Conservation (phyloP, 1,140 invertebrate species). For the Latrodectus geometricus region DNA sequence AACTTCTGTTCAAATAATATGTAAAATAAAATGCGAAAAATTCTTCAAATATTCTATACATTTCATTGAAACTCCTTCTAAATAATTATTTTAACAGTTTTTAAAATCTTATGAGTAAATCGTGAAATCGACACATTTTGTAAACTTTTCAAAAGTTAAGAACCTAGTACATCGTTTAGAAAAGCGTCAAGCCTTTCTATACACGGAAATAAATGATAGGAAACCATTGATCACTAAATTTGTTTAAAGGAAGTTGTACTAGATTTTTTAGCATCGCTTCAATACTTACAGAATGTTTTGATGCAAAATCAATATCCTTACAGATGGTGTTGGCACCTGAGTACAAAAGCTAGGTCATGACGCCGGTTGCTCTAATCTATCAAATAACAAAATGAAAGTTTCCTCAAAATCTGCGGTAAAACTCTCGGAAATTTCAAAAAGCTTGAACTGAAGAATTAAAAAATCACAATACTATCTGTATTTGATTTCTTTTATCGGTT, state of each 20-base stretch:
- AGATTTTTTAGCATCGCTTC: constrained; percentile 46
- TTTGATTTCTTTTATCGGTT: no score
- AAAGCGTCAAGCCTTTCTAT: constrained; percentile 2
- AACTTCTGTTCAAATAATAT: no score
- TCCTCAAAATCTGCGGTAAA: not conserved
- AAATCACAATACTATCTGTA: no score
- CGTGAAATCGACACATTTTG: not conserved
- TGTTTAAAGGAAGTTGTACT: constrained; percentile 52
- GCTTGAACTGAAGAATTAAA: not conserved
- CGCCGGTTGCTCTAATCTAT: constrained; percentile 25
- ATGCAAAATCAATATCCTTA: constrained; percentile 53
- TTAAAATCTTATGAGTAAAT: not conserved
- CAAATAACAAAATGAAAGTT: constrained; percentile 32
- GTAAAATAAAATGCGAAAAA: no score
- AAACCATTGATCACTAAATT: constrained; percentile 34
- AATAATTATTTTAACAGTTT: not conserved
- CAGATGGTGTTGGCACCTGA: constrained; percentile 45
- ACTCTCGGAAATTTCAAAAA: constrained; percentile 1
- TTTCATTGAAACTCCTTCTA: not conserved
- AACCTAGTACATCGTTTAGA: not conserved
- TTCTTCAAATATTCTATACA: no score
- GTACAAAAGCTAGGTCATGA: constrained; percentile 45
- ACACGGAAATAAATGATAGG: constrained; percentile 20
- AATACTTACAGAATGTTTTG: constrained; percentile 52
- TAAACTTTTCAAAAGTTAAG: constrained; percentile 1